Conservation (phyloP, 2,113 vertebrate genomes). For the Sminthopsis crassicaudata region DNA sequence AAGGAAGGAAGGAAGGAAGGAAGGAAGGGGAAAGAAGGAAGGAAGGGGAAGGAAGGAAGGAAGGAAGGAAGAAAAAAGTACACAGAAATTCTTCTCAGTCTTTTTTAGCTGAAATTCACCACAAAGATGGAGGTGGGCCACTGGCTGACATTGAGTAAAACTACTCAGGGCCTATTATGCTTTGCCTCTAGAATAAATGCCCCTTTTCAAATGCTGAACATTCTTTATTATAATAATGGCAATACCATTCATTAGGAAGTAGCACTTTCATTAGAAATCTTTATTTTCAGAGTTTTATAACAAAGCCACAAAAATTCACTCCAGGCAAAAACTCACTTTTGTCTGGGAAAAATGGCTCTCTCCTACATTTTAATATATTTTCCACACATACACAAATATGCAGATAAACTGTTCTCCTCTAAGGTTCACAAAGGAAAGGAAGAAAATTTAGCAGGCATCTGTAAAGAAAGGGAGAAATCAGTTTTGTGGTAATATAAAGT, state of each 20-base stretch:
- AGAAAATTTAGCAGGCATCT: constrained; percentile 57
- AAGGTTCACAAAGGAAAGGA: constrained; percentile 8
- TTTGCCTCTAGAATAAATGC: constrained; percentile 65
- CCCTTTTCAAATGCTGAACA: constrained; percentile 65
- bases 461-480: background rate
- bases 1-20: too few relatives aligned
- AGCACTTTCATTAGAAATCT: constrained; percentile 73
- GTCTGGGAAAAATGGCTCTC: constrained; percentile 77
- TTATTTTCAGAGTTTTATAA: constrained; percentile 75
- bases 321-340: constrained; percentile 68
- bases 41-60: too few relatives aligned
- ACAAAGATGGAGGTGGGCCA: constrained; percentile 62
- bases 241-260: constrained; percentile 62
- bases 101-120: constrained; percentile 37
- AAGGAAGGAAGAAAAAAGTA: too few relatives aligned
- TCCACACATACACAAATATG: constrained; percentile 76
- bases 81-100: background rate
- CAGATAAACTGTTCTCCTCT: constrained; percentile 72
- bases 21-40: too few relatives aligned
- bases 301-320: constrained; percentile 77
- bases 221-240: constrained; percentile 54
- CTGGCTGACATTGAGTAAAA: constrained; percentile 51
- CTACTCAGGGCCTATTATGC: constrained; percentile 58
- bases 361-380: constrained; percentile 80
- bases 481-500: background rate